Conservation (phyloP, 1,140 invertebrate genomes). For the Pseudomyrmex concolor region DNA sequence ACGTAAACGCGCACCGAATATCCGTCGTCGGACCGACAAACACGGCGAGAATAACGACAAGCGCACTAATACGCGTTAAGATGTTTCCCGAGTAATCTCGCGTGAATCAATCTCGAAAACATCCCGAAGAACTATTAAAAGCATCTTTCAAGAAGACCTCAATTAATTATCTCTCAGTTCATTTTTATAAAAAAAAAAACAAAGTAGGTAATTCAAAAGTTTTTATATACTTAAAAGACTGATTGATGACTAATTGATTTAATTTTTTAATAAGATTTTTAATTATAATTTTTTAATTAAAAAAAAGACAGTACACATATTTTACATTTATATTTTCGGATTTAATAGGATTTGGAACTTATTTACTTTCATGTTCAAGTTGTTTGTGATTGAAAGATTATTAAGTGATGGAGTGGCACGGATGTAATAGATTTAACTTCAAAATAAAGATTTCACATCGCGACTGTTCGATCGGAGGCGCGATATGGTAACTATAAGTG, state of each 20-base stretch:
- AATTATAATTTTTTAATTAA: no score
- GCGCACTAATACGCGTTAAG: background rate
- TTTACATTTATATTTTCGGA: background rate
- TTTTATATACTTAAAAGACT: no score
- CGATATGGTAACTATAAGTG: slow-evolving; percentile 25
- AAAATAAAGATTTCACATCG: background rate
- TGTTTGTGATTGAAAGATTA: background rate
- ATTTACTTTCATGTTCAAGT: background rate
- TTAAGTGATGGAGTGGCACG: no score
- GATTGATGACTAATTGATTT: no score
- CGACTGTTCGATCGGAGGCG: background rate
- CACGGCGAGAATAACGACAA: slow-evolving; percentile 13
- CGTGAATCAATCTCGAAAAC: background rate
- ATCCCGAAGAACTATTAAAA: background rate
- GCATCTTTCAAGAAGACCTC: background rate
- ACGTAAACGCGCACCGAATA: slow-evolving; percentile 71
- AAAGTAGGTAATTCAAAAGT: no score
- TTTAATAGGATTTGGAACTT: no score
- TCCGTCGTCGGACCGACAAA: slow-evolving; percentile 33
- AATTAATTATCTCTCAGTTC: background rate
- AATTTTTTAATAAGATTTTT: no score
- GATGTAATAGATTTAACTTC: no score
- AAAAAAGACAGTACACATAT: background rate
- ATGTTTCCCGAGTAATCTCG: background rate
- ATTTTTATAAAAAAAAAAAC: no score